Evolutionary conservation across 2,797 vertebrate species (phyloP), one percentile per base, ranked within the genome.

Genomic region (Onychomys torridus): DNA sequence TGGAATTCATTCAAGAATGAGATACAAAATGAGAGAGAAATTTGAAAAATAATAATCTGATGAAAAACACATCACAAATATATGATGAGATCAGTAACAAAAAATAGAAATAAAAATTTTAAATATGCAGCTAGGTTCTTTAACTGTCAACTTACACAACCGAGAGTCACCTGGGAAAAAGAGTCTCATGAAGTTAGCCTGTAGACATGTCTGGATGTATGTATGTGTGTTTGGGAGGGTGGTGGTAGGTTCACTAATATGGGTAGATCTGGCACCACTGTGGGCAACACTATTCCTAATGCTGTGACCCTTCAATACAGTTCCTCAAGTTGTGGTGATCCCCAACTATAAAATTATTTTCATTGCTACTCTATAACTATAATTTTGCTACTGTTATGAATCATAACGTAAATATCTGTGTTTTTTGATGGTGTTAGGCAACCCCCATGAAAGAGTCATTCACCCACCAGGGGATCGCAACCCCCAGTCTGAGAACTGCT

Each of bases 101-200:
- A 93, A 93, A 87, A 85, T 52, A n/a, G 55, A 95, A 83, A 63
- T 27, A 32, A 83, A 75, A 85, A 32, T 78, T 86, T 67, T 23
- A 69, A 86, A n/a, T n/a, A 25, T 43, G 43, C 43, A 29, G 17
- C 37, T 83, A n/a, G 17, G 37, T 84, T 9, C 40, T 32, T 34
- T 32, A 34, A 46, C 40, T 65, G 40, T 49, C 17, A 21, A 43
- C 23, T 5, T 82, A 25, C 8, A 43, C 6, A 29, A 46, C 1
- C 27, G 5, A 67, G 43, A 34, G 83, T 67, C 61, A 67, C 43
- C 3, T 46, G 29, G 40, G 17, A 49, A 84, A 84, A 13, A 5
- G 27, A 21, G 29, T 63, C 40, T 84, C 82, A 32, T 46, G 27
- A 43, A 59, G 40, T 34, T 46, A 49, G 46, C 19, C 29, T 49